Evolutionary conservation across 37 sponge, comb jelly and placozoan species (phyloP).

Genomic region (Chondrilla cf. caribensis): DNA sequence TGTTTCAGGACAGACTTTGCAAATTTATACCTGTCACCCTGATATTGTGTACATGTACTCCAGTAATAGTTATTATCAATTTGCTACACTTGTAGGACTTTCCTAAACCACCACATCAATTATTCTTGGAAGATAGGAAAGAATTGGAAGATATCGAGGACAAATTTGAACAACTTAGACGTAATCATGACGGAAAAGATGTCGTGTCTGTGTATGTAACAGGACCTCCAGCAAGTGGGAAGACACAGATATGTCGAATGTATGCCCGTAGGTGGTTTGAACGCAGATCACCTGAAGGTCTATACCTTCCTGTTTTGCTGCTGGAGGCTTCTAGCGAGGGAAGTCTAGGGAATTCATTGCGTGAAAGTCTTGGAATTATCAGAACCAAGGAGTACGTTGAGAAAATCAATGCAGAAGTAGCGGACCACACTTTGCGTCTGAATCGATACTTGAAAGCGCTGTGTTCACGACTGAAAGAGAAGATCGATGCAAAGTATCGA

Average conservation of each 20-base stretch:
- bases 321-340: not conserved
- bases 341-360: not conserved
- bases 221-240: slow-evolving; percentile 8
- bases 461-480: not conserved
- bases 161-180: not conserved
- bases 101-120: not conserved
- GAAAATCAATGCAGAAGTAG: too few relatives aligned
- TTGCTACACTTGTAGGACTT: too few relatives aligned
- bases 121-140: not conserved
- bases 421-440: too few relatives aligned
- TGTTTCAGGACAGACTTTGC: too few relatives aligned
- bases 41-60: too few relatives aligned
- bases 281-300: not conserved
- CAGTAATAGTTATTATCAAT: too few relatives aligned
- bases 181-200: not conserved
- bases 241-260: not conserved
- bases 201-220: not conserved
- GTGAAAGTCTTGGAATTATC: not conserved
- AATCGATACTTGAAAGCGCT: too few relatives aligned
- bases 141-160: not conserved
- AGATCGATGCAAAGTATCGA: too few relatives aligned
- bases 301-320: slow-evolving; percentile 12
- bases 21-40: too few relatives aligned
- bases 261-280: not conserved
- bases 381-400: not conserved